Percentiles rank a stretch among this genome's conserved stretches.
Conservation (phyloP, 2,113 vertebrate genomes). For the Raja brachyura region DNA sequence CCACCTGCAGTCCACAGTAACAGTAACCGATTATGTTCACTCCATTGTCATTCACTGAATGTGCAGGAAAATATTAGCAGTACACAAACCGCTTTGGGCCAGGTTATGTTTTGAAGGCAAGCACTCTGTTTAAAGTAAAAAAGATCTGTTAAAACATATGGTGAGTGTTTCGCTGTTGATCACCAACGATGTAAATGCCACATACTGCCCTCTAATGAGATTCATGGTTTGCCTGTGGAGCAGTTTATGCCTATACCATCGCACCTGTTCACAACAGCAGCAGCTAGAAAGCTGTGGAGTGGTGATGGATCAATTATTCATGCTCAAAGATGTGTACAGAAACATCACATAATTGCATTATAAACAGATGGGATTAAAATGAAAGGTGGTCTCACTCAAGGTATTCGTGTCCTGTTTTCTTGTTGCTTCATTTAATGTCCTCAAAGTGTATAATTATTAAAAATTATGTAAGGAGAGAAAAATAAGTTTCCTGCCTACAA, state of each 20-base stretch:
- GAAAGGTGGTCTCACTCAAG: not conserved
- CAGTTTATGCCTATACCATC: constrained; percentile 3
- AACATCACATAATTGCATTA: not conserved
- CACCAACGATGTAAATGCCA: constrained; percentile 21
- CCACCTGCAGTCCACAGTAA: not conserved
- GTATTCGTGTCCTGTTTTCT: not conserved
- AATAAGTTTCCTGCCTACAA: too few species aligned
- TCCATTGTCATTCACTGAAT: not conserved
- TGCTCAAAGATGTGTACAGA: not conserved
- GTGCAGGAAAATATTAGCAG: not conserved
- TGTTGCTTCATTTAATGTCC: not conserved
- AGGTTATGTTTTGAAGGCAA: not conserved
- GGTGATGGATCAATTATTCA: constrained; percentile 20
- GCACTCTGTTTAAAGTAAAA: not conserved
- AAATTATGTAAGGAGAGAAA: too few species aligned
- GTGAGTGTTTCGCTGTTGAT: not conserved
- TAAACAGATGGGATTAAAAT: constrained; percentile 15
- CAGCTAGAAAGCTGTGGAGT: not conserved
- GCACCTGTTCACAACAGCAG: constrained; percentile 2
- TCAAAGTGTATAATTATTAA: not conserved
- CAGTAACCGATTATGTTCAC: not conserved
- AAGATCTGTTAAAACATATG: not conserved
- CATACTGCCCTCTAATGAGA: not conserved
- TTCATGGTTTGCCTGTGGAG: not conserved
- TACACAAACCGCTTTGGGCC: not conserved